Conservation (phyloP, 2,888 invertebrate species). For the Microdon myrmicae region DNA sequence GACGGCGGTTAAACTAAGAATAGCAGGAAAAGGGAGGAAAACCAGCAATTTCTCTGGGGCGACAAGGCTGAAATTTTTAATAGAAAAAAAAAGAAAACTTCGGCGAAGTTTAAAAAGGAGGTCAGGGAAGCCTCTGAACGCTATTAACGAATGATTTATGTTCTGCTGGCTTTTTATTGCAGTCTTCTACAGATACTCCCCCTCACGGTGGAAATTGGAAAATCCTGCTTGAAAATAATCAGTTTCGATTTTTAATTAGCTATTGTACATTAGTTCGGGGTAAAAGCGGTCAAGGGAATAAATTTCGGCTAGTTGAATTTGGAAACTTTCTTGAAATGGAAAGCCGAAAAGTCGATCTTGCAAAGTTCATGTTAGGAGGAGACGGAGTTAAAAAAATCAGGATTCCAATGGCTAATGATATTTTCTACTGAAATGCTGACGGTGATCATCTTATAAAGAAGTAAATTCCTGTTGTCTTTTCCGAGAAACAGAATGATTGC, state of each 20-base stretch:
- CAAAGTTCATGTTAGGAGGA: too few species aligned
- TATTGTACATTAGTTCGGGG: too few species aligned
- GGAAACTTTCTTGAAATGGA: too few species aligned
- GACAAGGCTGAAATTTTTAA: slow-evolving; percentile 22
- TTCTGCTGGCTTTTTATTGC: slow-evolving; percentile 37
- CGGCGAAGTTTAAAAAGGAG: slow-evolving; percentile 18
- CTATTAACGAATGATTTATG: slow-evolving; percentile 45
- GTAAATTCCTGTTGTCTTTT: too few species aligned
- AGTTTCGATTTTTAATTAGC: slow-evolving; percentile 35
- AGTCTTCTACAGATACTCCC: slow-evolving; percentile 13
- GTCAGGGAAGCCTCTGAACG: slow-evolving; percentile 22
- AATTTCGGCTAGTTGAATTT: not conserved
- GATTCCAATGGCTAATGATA: too few species aligned
- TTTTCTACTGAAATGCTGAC: too few species aligned
- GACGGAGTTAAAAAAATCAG: too few species aligned
- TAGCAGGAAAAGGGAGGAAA: slow-evolving; percentile 7
- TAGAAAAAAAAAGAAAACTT: slow-evolving; percentile 2
- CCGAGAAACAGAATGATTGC: too few species aligned
- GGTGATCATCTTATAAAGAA: too few species aligned
- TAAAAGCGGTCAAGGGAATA: slow-evolving; percentile 4
- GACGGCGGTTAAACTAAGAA: slow-evolving; percentile 43
- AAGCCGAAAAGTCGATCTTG: too few species aligned
- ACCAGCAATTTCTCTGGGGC: slow-evolving; percentile 32
- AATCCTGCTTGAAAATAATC: slow-evolving; percentile 30
- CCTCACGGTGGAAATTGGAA: slow-evolving; percentile 3